These are phyloP conservation scores for Drosophila suzukii DNA, from an alignment of 1,140 invertebrate species.

Conservation along the genomic window DNA sequence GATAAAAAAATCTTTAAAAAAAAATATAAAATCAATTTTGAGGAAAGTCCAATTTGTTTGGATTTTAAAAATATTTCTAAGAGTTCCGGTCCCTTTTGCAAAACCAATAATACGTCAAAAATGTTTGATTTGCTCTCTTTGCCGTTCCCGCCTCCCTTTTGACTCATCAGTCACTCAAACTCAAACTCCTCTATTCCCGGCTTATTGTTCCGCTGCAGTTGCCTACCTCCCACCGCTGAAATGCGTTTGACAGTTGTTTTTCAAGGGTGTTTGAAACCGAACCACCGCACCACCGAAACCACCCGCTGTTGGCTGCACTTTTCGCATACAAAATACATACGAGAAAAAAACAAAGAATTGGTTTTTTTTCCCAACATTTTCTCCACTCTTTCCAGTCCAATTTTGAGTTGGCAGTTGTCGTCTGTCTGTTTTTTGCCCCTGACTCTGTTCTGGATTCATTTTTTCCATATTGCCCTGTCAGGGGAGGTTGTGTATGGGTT, in stretches of 20 bases:
- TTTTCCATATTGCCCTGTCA: constrained; percentile 35
- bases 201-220: constrained; percentile 17
- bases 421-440: constrained; percentile 22
- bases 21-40: too few species aligned
- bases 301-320: constrained; percentile 40
- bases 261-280: constrained; percentile 68
- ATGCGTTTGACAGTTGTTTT: constrained; percentile 78
- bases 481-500: constrained; percentile 13
- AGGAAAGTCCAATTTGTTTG: too few species aligned
- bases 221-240: constrained; percentile 29
- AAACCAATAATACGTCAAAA: constrained; percentile 58
- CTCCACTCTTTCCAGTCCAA: constrained; percentile 13
- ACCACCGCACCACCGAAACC: constrained; percentile 31
- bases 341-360: constrained; percentile 11
- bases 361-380: constrained; percentile 17
- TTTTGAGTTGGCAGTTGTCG: constrained; percentile 44
- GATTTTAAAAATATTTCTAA: not conserved
- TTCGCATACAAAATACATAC: constrained; percentile 26
- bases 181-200: constrained; percentile 18
- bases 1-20: too few species aligned
- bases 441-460: constrained; percentile 14
- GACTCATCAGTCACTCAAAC: constrained; percentile 45
- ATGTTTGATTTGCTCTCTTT: constrained; percentile 34
- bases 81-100: not conserved
- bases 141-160: constrained; percentile 3